Evolutionary conservation across 2,797 vertebrate species (phyloP), one percentile per base, ranked within the genome.

Genomic region (Sebastes kiyomatsui): DNA sequence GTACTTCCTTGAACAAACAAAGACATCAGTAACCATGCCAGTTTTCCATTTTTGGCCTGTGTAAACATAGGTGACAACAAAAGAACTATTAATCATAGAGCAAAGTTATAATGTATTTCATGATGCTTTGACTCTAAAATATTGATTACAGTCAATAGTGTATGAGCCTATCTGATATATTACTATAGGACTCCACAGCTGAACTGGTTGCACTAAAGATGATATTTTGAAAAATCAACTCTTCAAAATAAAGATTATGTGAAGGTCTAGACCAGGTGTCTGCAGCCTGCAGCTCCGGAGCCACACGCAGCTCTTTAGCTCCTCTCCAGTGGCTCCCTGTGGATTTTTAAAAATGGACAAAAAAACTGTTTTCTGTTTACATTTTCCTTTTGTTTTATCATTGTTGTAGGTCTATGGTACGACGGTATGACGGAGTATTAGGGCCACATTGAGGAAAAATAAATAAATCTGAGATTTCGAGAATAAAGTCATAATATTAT

Each of bases 1-100:
- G 75, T 25, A 81, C 52, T 79, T 84, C 74, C 72, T 86, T 74
- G 13, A 77, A 42, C 6, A 22, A 60, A 80, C 14, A 79, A 79
- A 77, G 4, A 69, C 32, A 77, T 1, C 33, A 35, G 4, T 3
- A 30, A 38, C 3, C 20, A 54, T 55, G 32, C 22, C 62, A 66
- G 27, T 12, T 71, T 69, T 82, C 9, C 2, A 14, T 28, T 46
- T 2, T n/a, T 9, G 5, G 4, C 11, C 2, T 27, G 1, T 71
- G 6, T 12, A 16, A 33, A 71, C n/a, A 58, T 18, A 55, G 6
- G 1, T 18, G 52, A 72, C 1, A 52, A 56, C 12, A 64, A 70
- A 6, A 6, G 2, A 8, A 4, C 6, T 6, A 16, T 28, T 2
- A 42, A 30, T 33, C 9, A 58, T 35, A n/a, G 27, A 13, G 22